These are phyloP conservation scores for Liolophura sinensis DNA, from an alignment of 1,140 invertebrate species.

Conservation along the genomic window DNA sequence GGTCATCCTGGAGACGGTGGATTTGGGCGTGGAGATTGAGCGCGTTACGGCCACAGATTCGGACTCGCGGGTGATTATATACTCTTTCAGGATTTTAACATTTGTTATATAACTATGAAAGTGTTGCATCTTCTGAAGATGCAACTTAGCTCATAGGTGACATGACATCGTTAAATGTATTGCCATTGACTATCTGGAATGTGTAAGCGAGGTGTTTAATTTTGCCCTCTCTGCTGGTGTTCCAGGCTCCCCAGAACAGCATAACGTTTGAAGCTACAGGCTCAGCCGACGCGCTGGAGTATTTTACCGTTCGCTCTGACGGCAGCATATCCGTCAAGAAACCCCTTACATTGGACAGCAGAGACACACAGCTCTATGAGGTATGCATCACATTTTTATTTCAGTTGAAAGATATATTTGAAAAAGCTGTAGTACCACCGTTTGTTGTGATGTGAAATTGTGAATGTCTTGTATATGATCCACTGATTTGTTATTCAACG, in stretches of 20 bases:
- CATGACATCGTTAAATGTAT: neutral
- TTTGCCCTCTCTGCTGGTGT: too few species aligned
- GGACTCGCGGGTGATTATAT: slow-evolving; percentile 24
- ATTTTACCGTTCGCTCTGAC: slow-evolving; percentile 25
- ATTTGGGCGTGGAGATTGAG: slow-evolving; percentile 23
- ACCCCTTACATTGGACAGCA: slow-evolving; percentile 24
- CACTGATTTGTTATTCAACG: too few species aligned
- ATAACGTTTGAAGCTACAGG: slow-evolving; percentile 23
- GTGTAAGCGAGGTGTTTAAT: too few species aligned
- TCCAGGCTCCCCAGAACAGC: slow-evolving; percentile 37
- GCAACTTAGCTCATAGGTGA: neutral
- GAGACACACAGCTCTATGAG: slow-evolving; percentile 15
- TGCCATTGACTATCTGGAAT: too few species aligned
- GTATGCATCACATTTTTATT: neutral
- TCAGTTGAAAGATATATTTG: neutral
- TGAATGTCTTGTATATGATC: too few species aligned
- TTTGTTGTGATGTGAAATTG: too few species aligned
- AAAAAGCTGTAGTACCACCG: too few species aligned
- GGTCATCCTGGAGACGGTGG: slow-evolving; percentile 28
- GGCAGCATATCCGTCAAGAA: slow-evolving; percentile 25
- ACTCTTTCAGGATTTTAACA: too few species aligned
- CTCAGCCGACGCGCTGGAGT: slow-evolving; percentile 19
- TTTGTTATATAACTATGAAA: neutral
- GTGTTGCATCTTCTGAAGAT: neutral
- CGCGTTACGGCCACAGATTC: slow-evolving; percentile 29